Conservation (phyloP, 92 coral and sea anemone genomes). For the Heliopora coerulea region DNA sequence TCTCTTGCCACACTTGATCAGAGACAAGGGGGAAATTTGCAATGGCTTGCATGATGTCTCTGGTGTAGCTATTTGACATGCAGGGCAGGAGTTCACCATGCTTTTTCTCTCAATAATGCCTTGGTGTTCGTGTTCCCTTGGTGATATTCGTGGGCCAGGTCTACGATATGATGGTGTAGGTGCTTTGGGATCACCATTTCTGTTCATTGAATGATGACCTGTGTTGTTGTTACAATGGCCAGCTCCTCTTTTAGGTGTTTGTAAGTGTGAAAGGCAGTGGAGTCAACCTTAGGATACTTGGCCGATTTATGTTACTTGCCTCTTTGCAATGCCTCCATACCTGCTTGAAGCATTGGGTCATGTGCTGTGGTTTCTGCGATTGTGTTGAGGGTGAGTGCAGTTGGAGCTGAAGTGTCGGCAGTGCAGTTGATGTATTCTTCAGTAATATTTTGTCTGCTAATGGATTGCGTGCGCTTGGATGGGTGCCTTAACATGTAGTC, state of each 20-base stretch:
- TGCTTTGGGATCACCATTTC: conserved; percentile 31
- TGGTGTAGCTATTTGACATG: no score
- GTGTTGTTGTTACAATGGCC: no score
- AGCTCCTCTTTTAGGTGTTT: conserved; percentile 51
- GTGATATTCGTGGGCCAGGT: conserved; percentile 38
- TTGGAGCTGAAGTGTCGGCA: conserved; percentile 29
- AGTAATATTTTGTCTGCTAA: conserved; percentile 8
- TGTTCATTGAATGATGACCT: conserved; percentile 39
- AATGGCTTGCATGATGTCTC: no score
- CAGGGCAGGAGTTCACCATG: no score
- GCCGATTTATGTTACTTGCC: no score
- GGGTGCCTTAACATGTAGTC: conserved; percentile 44
- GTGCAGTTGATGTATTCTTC: conserved; percentile 31
- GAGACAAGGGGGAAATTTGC: no score
- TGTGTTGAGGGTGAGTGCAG: conserved; percentile 19
- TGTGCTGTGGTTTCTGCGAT: conserved; percentile 33
- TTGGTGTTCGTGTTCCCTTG: conserved; percentile 41
- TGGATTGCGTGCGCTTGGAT: neutral
- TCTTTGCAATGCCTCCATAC: neutral
- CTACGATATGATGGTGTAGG: conserved; percentile 21
- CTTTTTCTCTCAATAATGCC: conserved; percentile 18
- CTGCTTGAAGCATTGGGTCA: conserved; percentile 29
- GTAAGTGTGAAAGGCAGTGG: no score
- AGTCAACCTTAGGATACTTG: no score
- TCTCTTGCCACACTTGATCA: no score